phyloP scores from a whole-genome alignment of 1,140 invertebrate species.

The Araneus ventricosus region DNA sequence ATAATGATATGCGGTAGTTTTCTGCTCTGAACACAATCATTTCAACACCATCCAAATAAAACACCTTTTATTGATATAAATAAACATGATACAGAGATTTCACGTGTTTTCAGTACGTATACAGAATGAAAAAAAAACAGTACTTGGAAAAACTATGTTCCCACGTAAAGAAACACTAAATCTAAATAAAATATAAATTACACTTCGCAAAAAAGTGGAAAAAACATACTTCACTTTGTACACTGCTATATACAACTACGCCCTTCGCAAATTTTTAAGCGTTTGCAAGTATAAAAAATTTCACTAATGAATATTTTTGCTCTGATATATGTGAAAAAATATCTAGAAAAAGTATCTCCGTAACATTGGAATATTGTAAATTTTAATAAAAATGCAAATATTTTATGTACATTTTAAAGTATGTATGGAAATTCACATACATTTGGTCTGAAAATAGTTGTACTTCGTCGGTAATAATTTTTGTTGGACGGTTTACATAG shows the following conservation, averaged over 20 bases:
- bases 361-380: neutral
- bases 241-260: constrained; percentile 19
- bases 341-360: neutral
- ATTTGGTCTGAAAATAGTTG: neutral
- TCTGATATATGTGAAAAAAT: neutral
- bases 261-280: neutral
- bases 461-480: neutral
- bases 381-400: neutral
- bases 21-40: neutral
- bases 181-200: constrained; percentile 3
- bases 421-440: neutral
- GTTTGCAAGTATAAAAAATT: constrained; percentile 16
- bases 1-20: too few relatives aligned
- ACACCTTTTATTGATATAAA: constrained; percentile 31
- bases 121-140: neutral
- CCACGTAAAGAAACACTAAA: neutral
- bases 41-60: neutral
- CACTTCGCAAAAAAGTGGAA: neutral
- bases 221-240: neutral
- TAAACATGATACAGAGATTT: neutral
- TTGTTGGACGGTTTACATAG: too few relatives aligned
- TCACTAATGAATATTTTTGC: neutral
- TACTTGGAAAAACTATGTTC: neutral
- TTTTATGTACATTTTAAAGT: neutral
- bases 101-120: neutral